A percentile compares a stretch with the other conserved stretches of the same genome.
These are phyloP conservation scores for Solenodon paradoxus DNA, from an alignment of 2,113 vertebrate species.

Conservation along the genomic window DNA sequence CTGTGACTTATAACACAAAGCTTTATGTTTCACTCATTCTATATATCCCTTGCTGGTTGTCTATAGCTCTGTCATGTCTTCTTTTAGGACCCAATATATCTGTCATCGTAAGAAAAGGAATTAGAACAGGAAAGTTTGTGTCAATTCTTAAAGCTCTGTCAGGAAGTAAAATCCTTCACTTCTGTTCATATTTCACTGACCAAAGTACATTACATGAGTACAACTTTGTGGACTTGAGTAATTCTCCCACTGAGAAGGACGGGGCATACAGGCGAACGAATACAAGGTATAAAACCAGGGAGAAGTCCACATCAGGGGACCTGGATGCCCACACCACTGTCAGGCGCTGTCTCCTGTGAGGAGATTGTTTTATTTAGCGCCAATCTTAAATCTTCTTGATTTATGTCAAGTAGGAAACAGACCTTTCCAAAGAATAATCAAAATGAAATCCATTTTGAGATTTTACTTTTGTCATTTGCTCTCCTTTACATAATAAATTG, in stretches of 20 bases:
- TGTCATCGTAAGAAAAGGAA: background rate
- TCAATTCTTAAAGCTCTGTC: background rate
- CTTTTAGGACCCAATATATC: background rate
- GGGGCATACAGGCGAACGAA: background rate
- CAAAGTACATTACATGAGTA: background rate
- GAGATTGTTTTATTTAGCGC: background rate
- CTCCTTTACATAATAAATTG: background rate
- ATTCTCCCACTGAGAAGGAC: background rate
- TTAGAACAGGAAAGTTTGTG: background rate
- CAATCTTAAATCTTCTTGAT: background rate
- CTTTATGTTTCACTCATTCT: background rate
- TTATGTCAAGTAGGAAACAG: background rate
- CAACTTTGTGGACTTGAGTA: background rate
- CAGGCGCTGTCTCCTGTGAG: background rate
- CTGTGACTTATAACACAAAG: background rate
- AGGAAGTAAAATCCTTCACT: background rate
- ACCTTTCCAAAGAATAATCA: background rate
- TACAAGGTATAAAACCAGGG: background rate
- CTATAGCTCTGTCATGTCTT: background rate
- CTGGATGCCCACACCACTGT: background rate
- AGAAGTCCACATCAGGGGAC: rapidly evolving
- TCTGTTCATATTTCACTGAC: background rate
- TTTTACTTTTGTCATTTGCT: constrained; percentile 4
- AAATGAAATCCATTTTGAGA: background rate
- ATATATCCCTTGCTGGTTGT: background rate